A percentile compares a stretch with the other conserved stretches of the same genome.
Conservation (phyloP, 2,797 vertebrate genomes). For the Micropoecilia bifurca region DNA sequence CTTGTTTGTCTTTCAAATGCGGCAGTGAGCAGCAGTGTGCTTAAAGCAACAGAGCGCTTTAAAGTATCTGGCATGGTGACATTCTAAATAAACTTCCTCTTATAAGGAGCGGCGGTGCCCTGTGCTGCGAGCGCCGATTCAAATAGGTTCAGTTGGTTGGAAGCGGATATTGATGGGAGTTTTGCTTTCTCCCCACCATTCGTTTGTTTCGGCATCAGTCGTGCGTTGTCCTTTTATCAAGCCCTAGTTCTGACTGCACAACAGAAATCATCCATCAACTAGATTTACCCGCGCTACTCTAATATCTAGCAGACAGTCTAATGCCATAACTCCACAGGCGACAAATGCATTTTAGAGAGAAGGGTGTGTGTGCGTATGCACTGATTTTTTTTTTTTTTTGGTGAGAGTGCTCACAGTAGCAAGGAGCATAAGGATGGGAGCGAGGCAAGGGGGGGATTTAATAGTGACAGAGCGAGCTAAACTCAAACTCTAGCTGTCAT, state of each 20-base stretch:
- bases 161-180: conserved; percentile 56
- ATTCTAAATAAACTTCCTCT: conserved; percentile 34
- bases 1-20: conserved; percentile 51
- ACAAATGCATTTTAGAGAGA: conserved; percentile 67
- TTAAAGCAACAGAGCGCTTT: conserved; percentile 33
- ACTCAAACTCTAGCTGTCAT: conserved; percentile 68
- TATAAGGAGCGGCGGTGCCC: conserved; percentile 8
- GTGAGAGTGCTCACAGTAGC: conserved; percentile 35
- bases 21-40: conserved; percentile 29
- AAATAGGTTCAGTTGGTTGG: conserved; percentile 24
- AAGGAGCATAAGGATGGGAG: conserved; percentile 27
- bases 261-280: conserved; percentile 75
- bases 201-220: conserved; percentile 58
- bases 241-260: conserved; percentile 65
- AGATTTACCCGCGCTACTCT: conserved; percentile 73
- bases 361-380: conserved; percentile 14
- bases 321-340: conserved; percentile 68
- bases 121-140: conserved; percentile 7
- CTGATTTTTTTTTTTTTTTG: conserved; percentile 16
- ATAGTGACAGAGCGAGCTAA: conserved; percentile 73
- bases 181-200: conserved; percentile 34
- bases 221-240: conserved; percentile 73
- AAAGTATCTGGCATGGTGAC: conserved; percentile 33
- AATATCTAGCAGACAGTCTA: conserved; percentile 74
- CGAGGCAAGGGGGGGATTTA: conserved; percentile 23